These are phyloP conservation scores for Steinernema hermaphroditum DNA, from an alignment of 2,888 invertebrate species.

Conservation along the genomic window DNA sequence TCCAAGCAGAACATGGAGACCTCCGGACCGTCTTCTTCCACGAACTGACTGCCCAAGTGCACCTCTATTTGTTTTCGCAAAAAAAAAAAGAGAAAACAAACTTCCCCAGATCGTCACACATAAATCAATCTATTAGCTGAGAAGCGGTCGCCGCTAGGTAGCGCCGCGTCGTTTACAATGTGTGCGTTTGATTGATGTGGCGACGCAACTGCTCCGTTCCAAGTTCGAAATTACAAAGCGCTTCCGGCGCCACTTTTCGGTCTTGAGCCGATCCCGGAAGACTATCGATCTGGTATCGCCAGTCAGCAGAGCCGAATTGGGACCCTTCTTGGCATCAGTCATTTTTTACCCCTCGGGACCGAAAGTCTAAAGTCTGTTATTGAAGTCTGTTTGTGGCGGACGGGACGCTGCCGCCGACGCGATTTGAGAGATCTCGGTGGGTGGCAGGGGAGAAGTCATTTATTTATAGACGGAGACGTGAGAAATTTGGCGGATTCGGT, in stretches of 20 bases:
- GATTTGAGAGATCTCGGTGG: too few species aligned
- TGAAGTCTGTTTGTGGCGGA: conserved; percentile 9
- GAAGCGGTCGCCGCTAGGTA: neutral
- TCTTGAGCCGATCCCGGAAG: too few species aligned
- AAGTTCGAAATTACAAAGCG: neutral
- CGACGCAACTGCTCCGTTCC: neutral
- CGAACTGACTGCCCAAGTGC: too few species aligned
- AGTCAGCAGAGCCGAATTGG: conserved; percentile 1
- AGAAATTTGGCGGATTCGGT: too few species aligned
- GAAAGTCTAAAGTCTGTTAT: conserved; percentile 15
- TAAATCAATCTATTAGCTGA: conserved; percentile 17
- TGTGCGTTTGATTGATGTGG: neutral
- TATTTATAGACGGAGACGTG: too few species aligned
- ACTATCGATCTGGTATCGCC: neutral
- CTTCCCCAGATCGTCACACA: neutral
- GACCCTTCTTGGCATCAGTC: neutral
- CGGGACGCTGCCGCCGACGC: neutral
- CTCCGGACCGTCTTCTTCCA: too few species aligned
- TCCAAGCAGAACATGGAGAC: too few species aligned
- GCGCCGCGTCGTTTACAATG: neutral
- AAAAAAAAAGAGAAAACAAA: too few species aligned
- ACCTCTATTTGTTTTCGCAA: too few species aligned
- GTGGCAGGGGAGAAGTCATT: too few species aligned
- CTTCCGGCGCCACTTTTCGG: too few species aligned
- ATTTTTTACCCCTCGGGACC: neutral